Evolutionary conservation across 37 sponge, comb jelly and placozoan genomes (phyloP).

Genomic region (Dysidea cf. avara): DNA sequence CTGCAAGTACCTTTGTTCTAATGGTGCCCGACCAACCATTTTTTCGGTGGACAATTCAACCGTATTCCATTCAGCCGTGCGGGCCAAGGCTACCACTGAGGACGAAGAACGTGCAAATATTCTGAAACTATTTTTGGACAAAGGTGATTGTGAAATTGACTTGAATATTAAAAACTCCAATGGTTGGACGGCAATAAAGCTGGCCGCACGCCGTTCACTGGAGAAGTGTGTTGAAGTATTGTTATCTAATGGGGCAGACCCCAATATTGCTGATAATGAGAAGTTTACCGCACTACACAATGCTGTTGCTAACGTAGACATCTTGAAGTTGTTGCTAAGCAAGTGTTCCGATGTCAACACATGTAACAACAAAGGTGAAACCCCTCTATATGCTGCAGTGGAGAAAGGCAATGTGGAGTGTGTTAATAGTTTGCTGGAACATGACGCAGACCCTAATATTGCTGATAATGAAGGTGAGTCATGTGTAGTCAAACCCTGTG

Average conservation of each 20-base stretch:
- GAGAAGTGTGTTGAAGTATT: constrained; percentile 74
- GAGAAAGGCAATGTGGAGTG: constrained; percentile 41
- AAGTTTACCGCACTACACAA: constrained; percentile 65
- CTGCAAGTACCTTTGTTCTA: constrained; percentile 53
- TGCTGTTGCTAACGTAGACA: constrained; percentile 32
- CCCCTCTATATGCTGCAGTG: constrained; percentile 48
- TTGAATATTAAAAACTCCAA: constrained; percentile 37
- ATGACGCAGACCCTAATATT: constrained; percentile 69
- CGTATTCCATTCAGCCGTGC: constrained; percentile 53
- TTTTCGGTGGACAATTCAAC: constrained; percentile 36
- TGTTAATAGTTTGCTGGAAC: constrained; percentile 47
- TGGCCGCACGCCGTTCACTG: constrained; percentile 55
- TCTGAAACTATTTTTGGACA: constrained; percentile 38
- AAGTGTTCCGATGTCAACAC: constrained; percentile 41
- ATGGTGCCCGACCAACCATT: constrained; percentile 51
- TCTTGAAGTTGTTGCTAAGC: constrained; percentile 57
- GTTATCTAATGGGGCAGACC: constrained; percentile 57
- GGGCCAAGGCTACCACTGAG: constrained; percentile 19
- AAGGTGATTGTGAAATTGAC: constrained; percentile 8
- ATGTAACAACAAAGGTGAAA: constrained; percentile 45
- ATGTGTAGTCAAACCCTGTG: too few species aligned
- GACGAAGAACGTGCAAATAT: constrained; percentile 48
- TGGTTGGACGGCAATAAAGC: constrained; percentile 82
- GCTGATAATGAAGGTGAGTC: constrained; percentile 50
- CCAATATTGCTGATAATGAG: constrained; percentile 60